Conservation (phyloP, 2,888 invertebrate genomes). For the Apamea monoglypha region DNA sequence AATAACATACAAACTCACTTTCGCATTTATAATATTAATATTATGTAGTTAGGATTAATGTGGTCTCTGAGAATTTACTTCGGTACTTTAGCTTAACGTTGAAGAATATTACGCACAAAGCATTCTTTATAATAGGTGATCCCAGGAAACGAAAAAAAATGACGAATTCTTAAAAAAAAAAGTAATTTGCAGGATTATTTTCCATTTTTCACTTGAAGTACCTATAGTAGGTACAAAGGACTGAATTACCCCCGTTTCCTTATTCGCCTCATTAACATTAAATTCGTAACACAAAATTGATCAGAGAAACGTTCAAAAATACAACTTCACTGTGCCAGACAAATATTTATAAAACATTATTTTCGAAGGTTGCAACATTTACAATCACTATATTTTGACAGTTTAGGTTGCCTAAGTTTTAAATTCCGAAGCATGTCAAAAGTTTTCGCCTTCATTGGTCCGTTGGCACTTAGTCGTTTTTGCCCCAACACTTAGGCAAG, state of each 20-base stretch:
- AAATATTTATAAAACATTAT: neutral
- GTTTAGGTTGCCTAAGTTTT: slow-evolving; percentile 38
- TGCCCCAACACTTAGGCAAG: slow-evolving; percentile 51
- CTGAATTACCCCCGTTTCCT: neutral
- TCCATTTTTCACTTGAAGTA: neutral
- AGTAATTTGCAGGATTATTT: neutral
- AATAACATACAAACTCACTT: neutral
- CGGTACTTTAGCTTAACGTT: neutral
- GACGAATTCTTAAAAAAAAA: neutral
- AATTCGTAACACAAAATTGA: neutral
- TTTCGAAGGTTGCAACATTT: slow-evolving; percentile 22
- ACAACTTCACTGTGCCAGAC: neutral
- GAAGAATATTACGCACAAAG: neutral
- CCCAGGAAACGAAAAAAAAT: neutral
- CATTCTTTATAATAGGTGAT: neutral
- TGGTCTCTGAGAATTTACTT: neutral
- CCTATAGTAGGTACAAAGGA: neutral
- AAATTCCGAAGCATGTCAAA: slow-evolving; percentile 40
- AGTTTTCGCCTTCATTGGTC: slow-evolving; percentile 30
- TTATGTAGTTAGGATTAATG: neutral
- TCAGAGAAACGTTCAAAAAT: neutral
- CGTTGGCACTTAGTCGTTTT: slow-evolving; percentile 39
- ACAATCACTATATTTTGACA: slow-evolving; percentile 1
- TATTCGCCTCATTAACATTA: neutral
- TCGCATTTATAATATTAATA: neutral